Evolutionary conservation across 2,888 invertebrate genomes (phyloP).

Genomic region (Torymus aiolomorphi): DNA sequence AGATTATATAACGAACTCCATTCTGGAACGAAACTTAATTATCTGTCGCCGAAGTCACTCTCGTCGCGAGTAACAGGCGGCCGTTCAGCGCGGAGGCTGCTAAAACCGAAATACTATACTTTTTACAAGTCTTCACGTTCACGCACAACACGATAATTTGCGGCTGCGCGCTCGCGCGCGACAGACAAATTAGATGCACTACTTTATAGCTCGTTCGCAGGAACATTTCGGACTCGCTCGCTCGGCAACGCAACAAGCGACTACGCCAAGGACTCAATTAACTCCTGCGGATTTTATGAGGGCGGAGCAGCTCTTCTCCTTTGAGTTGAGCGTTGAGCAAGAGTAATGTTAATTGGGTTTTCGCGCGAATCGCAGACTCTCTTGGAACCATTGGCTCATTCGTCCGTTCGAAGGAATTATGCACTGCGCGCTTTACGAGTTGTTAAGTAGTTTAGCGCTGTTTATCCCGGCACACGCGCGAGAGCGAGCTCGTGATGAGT

Average conservation of each 20-base stretch:
- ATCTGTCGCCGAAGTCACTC: too few species aligned
- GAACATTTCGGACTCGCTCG: constrained; percentile 35
- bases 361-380: constrained; percentile 45
- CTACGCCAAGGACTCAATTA: constrained; percentile 63
- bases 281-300: constrained; percentile 61
- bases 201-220: constrained; percentile 56
- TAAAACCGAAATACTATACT: constrained; percentile 22
- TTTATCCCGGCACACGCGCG: constrained; percentile 57
- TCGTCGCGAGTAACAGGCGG: background rate
- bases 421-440: constrained; percentile 63
- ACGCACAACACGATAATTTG: constrained; percentile 46
- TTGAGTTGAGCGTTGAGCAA: constrained; percentile 33
- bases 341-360: constrained; percentile 60
- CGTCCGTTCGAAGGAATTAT: constrained; percentile 38
- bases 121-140: constrained; percentile 6
- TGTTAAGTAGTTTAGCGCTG: constrained; percentile 66
- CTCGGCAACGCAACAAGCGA: constrained; percentile 14
- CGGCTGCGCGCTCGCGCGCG: constrained; percentile 25
- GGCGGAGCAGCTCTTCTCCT: constrained; percentile 34
- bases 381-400: constrained; percentile 33
- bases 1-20: too few species aligned
- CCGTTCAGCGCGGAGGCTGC: too few species aligned
- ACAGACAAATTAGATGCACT: constrained; percentile 57
- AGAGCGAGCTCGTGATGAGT: constrained; percentile 26
- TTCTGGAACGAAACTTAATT: too few species aligned